Base-by-base conservation (phyloP, 2,113 vertebrate species). In the Dicrurus megarhynchus region DNA sequence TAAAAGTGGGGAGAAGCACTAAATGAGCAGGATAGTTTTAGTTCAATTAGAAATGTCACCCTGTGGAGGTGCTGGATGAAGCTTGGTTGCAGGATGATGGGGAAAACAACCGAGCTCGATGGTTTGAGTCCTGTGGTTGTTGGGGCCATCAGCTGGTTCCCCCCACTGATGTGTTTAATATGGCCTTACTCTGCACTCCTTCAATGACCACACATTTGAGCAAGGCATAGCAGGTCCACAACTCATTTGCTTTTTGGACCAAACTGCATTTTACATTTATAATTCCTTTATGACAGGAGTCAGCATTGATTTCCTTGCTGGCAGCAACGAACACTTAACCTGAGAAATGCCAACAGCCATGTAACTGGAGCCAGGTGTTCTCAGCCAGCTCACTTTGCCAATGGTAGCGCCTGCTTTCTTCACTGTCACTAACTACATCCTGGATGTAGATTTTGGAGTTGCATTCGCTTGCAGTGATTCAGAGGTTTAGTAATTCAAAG, bases 401-500 rank as follows among this genome's bases (percentile, higher is more conserved):
- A 5, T 7, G 4, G 26, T 60, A 69, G 80, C 1, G 1, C 82
- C 60, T 7, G 2, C 78, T 52, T 60, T 42, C 11, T 69, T 81
- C 28, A 0, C 28, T 50, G 68, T 64, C 61, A 41, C 57, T 65
- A 56, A 49, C 47, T 41, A 16, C 73, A 39, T 42, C 46, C 14
- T 22, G 41, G 64, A 28, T 50, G 73, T 28, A 63, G 49, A 53
- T 56, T 93, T 73, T 33, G 69, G 80, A 44, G 53, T 35, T 84
- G 73, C 21, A 6, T 63, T 95, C 73, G 50, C 69, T 77, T 42
- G 77, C 73, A 87, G 74, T 33, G 57, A 65, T 57, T 89, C 76
- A 57, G 57, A 86, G 84, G 47, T 64, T 95, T n/a, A 35, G 77
- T 69, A 87, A 88, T 57, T 93, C 75, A 44, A 95, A 92, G 96